Evolutionary conservation across 2,888 invertebrate species (phyloP).

Genomic region (Caenorhabditis imperialis): DNA sequence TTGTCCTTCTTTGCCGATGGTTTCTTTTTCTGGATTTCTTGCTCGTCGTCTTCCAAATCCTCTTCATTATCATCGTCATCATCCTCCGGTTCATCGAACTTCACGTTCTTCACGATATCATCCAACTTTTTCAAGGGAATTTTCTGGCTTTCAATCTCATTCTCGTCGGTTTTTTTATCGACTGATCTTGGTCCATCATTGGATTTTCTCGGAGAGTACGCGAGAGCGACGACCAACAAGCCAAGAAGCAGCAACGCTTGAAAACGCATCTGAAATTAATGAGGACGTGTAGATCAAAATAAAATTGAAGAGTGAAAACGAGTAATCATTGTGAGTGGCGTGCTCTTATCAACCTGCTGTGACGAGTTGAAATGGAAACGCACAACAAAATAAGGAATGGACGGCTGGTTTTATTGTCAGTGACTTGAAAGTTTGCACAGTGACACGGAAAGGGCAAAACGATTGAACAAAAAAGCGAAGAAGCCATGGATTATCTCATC

Average conservation of each 20-base stretch:
- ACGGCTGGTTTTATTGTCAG: slow-evolving; percentile 18
- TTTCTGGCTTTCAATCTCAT: neutral
- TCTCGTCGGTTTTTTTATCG: neutral
- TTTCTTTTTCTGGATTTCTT: slow-evolving; percentile 1
- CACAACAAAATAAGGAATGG: neutral
- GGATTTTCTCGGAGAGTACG: slow-evolving; percentile 6
- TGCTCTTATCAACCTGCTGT: slow-evolving; percentile 9
- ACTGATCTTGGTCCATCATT: slow-evolving; percentile 1
- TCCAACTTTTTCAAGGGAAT: neutral
- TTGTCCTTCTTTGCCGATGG: neutral
- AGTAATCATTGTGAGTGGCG: neutral
- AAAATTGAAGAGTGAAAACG: neutral
- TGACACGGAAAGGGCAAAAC: too few relatives aligned
- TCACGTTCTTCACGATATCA: slow-evolving; percentile 2
- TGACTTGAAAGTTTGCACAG: slow-evolving; percentile 13
- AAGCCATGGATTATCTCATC: neutral
- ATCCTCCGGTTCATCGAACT: neutral
- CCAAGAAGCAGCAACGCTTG: slow-evolving; percentile 12
- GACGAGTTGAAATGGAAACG: neutral
- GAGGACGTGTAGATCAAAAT: too few relatives aligned
- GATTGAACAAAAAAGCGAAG: neutral
- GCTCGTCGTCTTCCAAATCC: neutral
- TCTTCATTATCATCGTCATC: slow-evolving; percentile 1
- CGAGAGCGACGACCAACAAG: slow-evolving; percentile 7
- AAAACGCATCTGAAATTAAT: slow-evolving; percentile 47